Evolutionary conservation across 1,140 invertebrate genomes (phyloP), one percentile per base, ranked within the genome.

Genomic region (Odontomachus brunneus): DNA sequence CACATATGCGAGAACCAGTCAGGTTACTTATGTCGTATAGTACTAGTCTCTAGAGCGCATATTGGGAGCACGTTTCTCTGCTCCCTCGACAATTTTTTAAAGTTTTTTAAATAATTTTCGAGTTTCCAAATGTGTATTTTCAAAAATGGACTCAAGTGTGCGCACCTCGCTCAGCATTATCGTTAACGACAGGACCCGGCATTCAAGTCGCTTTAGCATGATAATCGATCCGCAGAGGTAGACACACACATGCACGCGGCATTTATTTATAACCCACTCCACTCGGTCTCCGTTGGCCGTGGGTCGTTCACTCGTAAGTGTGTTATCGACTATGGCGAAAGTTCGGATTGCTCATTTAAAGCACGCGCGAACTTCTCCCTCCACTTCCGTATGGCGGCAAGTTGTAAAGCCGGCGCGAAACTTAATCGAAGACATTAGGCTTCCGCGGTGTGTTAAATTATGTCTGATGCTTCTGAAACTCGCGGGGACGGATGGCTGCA

Each of bases 231-330:
- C 51, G 38, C 29, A n/a, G 4, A 26, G 51, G 9, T 33, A 65
- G 62, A 15, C n/a, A 38, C 17, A 44, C 33, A 57, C 19, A 26
- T 26, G 15, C 12, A 26, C 49, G n/a, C 17, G 63, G 22, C 14
- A 69, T 69, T 78, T 78, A 78, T 78, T 78, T 78, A 78, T 78
- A 78, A 78, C 49, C 24, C 17, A 38, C 11, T 26, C 55, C 38
- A 69, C 75, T 44, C 69, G 65, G 48, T 78, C 29, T 33, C 29
- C 29, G 29, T 33, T 33, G 26, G 22, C 63, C 12, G 14, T 44
- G 75, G 75, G 65, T 80, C 75, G 53, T 80, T 80, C 75, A 71
- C 75, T 71, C 51, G 51, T 57, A 69, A 80, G 75, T 57, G 49
- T 57, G 75, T 69, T 78, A 78, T 78, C 75, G 75, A 78, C 51